Conservation (phyloP, 2,888 invertebrate genomes). For the Pristionchus entomophagus region DNA sequence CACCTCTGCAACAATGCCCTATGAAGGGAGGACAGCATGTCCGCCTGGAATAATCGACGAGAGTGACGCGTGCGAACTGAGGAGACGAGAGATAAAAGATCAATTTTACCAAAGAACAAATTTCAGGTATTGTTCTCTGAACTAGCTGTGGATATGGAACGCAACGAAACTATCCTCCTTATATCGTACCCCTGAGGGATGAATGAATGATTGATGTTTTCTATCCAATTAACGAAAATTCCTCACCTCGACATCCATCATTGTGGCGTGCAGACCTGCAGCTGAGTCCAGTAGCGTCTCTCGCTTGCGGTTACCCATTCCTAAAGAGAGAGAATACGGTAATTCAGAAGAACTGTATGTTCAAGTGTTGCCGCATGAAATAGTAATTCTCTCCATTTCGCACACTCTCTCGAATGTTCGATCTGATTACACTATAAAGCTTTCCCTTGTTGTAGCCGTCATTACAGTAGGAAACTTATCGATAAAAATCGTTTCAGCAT, state of each 20-base stretch:
- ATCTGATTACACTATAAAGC: neutral
- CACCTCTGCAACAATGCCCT: slow-evolving; percentile 52
- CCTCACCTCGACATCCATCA: neutral
- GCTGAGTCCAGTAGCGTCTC: slow-evolving; percentile 15
- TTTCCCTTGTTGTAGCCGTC: too few relatives aligned
- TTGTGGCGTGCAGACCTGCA: neutral
- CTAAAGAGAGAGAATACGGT: neutral
- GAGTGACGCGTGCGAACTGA: neutral
- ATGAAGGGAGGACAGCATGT: slow-evolving; percentile 53
- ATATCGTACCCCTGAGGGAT: too few relatives aligned
- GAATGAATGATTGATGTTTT: too few relatives aligned
- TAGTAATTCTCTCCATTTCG: too few relatives aligned
- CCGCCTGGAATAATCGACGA: neutral
- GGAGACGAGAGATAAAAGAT: neutral
- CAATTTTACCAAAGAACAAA: too few relatives aligned
- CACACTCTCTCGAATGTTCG: too few relatives aligned
- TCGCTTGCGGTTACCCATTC: neutral
- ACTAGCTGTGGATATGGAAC: too few relatives aligned
- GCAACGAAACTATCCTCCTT: too few relatives aligned
- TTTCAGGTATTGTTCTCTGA: too few relatives aligned
- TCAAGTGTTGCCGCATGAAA: neutral
- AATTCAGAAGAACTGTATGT: neutral
- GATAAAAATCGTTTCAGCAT: neutral
- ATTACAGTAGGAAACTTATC: neutral
- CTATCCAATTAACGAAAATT: too few relatives aligned